Conservation (phyloP, 2,888 invertebrate species). For the Tipula unca region DNA sequence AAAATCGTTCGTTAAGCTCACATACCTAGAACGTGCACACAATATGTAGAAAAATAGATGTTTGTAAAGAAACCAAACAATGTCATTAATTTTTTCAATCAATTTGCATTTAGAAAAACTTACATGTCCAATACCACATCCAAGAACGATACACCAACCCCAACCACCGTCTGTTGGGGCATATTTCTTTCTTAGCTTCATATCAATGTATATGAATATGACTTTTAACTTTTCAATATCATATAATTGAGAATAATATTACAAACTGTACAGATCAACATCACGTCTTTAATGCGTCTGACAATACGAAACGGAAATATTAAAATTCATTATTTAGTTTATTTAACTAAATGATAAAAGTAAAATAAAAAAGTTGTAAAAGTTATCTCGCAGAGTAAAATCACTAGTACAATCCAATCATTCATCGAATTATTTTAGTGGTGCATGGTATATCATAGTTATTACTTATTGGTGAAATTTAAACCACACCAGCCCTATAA, state of each 20-base stretch:
- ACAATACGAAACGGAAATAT: background rate
- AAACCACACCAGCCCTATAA: background rate
- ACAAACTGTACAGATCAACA: background rate
- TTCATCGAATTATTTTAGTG: background rate
- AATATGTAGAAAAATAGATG: too few relatives aligned
- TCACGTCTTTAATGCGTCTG: background rate
- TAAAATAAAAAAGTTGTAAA: background rate
- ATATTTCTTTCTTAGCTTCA: constrained; percentile 39
- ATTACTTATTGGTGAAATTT: background rate
- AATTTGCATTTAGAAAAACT: constrained; percentile 34
- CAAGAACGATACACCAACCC: constrained; percentile 61
- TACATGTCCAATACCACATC: constrained; percentile 57
- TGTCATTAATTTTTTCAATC: background rate
- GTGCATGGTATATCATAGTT: background rate
- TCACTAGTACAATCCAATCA: background rate
- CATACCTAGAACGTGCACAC: too few relatives aligned
- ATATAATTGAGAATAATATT: background rate
- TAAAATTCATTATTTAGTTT: background rate
- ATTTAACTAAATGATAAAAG: background rate
- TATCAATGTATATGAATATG: background rate
- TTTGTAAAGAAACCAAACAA: background rate
- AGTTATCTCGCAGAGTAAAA: background rate
- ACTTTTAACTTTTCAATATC: background rate
- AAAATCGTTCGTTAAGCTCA: too few relatives aligned
- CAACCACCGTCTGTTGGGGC: constrained; percentile 59